Percentiles rank a stretch among this genome's conserved stretches.
Evolutionary conservation across 2,797 vertebrate species (phyloP).

Genomic region (Enteromius radiatus): DNA sequence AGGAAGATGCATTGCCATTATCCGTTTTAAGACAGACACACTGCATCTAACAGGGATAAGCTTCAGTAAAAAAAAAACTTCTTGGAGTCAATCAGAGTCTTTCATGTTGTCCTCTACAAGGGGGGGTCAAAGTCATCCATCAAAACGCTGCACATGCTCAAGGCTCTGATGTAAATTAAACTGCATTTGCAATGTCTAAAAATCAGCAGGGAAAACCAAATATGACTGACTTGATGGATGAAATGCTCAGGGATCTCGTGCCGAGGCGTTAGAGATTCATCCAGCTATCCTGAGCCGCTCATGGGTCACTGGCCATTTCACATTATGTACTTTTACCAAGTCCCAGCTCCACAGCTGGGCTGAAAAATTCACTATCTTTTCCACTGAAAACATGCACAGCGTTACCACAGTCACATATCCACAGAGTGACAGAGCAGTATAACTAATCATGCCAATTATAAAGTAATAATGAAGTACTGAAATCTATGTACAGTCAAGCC

Average conservation of each 20-base stretch:
- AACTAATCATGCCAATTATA: neutral
- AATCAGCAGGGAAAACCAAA: constrained; percentile 81
- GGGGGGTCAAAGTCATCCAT: constrained; percentile 87
- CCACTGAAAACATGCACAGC: neutral
- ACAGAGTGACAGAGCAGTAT: neutral
- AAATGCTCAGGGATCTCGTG: constrained; percentile 68
- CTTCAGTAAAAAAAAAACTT: constrained; percentile 48
- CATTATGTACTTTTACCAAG: constrained; percentile 49
- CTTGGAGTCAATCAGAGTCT: constrained; percentile 64
- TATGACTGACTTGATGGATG: constrained; percentile 86
- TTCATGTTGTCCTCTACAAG: constrained; percentile 75
- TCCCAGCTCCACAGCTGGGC: constrained; percentile 55
- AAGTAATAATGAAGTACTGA: neutral
- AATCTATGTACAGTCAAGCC: neutral
- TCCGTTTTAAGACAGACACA: constrained; percentile 49
- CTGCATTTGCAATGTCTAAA: constrained; percentile 81
- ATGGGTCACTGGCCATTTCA: constrained; percentile 70
- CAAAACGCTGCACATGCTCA: constrained; percentile 76
- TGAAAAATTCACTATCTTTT: constrained; percentile 51
- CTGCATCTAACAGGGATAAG: constrained; percentile 44
- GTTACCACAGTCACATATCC: neutral
- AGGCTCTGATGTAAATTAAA: constrained; percentile 77
- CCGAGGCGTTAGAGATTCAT: constrained; percentile 74
- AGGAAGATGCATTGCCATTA: constrained; percentile 51
- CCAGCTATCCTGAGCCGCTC: constrained; percentile 70